Base-by-base conservation (phyloP, 2,888 invertebrate species). In the Clanis bilineata region DNA sequence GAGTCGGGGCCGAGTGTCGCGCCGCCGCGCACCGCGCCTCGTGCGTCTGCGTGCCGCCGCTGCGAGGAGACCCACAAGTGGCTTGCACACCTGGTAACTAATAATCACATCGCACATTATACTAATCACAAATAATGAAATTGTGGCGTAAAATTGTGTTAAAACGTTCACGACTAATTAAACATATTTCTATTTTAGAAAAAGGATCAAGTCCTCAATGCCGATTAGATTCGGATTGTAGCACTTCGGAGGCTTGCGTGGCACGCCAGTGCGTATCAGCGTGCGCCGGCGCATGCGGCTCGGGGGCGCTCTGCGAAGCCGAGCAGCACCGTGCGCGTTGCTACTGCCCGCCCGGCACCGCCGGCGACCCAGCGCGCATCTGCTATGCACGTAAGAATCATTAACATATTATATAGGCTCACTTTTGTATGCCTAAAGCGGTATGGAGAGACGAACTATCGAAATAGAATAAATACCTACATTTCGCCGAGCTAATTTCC, bases 361-460 rank as follows among this genome's bases (percentile, higher is more conserved):
- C 96, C 57, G 98, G 98, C 64, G 96, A 98, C 85, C 97, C 98
- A 36, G 95, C 97, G 84, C 87, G 95, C 22, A 94, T 95, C 66
- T 98, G 98, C 77, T 97, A 96, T 80, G 96, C 95, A 93, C 97
- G 97, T 97, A 93, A 95, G 95, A 56, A 56, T 23, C 18, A 2
- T n/a, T n/a, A n/a, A n/a, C n/a, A n/a, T n/a, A n/a, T n/a, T n/a
- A n/a, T n/a, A n/a, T n/a, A n/a, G n/a, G n/a, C n/a, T n/a, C n/a
- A n/a, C n/a, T n/a, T n/a, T n/a, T n/a, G n/a, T n/a, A n/a, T n/a
- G n/a, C n/a, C n/a, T n/a, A n/a, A n/a, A n/a, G n/a, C n/a, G n/a
- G n/a, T n/a, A n/a, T n/a, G n/a, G n/a, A n/a, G n/a, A n/a, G n/a
- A n/a, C n/a, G n/a, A n/a, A n/a, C n/a, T n/a, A n/a, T n/a, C n/a